Evolutionary conservation across 1,140 invertebrate species (phyloP).

Genomic region (Drosophila albomicans): DNA sequence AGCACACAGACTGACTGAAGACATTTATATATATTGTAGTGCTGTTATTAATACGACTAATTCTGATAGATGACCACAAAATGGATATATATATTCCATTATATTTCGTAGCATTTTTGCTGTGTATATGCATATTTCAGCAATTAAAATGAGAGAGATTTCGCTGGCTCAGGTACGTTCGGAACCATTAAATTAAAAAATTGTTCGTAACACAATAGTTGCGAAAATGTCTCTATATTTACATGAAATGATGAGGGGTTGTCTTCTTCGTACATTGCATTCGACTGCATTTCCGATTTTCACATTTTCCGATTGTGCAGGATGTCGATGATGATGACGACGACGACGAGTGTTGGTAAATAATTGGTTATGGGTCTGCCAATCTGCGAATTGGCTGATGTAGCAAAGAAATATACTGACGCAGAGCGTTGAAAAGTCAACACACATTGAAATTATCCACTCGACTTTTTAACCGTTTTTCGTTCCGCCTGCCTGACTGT

Average conservation of each 20-base stretch:
- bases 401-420: no score
- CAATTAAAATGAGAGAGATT: constrained; percentile 56
- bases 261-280: constrained; percentile 55
- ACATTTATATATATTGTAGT: not conserved
- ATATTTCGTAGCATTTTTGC: constrained; percentile 4
- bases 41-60: not conserved
- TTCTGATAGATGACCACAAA: not conserved
- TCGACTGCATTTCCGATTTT: constrained; percentile 66
- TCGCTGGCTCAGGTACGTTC: constrained; percentile 66
- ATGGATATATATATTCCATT: constrained; percentile 3
- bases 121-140: constrained; percentile 2
- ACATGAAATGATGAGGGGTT: constrained; percentile 60
- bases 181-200: constrained; percentile 67
- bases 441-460: constrained; percentile 50
- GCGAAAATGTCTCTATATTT: constrained; percentile 78
- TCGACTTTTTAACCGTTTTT: constrained; percentile 52
- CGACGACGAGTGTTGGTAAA: constrained; percentile 67
- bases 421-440: constrained; percentile 42
- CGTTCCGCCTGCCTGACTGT: not conserved
- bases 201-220: constrained; percentile 75
- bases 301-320: constrained; percentile 50
- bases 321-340: not conserved
- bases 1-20: not conserved
- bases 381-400: constrained; percentile 28
- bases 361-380: constrained; percentile 72